phyloP scores from a whole-genome alignment of 1,140 invertebrate species.

The Notospermus geniculatus region DNA sequence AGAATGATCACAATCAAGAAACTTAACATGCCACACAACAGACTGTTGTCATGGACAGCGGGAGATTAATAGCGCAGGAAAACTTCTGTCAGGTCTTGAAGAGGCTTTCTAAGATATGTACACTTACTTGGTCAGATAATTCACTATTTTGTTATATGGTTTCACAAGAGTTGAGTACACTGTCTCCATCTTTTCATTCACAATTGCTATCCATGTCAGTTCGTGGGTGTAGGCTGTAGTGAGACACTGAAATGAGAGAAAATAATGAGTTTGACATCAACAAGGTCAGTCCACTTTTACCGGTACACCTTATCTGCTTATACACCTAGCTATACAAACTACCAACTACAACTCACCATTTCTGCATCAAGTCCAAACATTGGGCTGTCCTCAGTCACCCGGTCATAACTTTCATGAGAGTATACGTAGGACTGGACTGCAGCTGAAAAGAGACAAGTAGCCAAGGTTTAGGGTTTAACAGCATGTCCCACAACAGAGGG shows the following conservation, averaged over 20 bases:
- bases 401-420: background rate
- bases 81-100: background rate
- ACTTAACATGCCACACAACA: background rate
- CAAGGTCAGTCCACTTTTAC: background rate
- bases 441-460: no score
- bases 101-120: background rate
- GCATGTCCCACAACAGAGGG: no score
- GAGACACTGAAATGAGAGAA: background rate
- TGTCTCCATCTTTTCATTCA: background rate
- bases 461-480: no score
- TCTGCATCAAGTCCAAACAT: background rate
- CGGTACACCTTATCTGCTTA: background rate
- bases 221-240: background rate
- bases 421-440: no score
- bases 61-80: background rate
- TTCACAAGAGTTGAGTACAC: background rate
- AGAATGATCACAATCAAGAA: background rate
- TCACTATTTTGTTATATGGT: background rate
- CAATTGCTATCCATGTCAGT: background rate
- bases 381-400: background rate
- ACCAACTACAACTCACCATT: background rate
- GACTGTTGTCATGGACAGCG: background rate
- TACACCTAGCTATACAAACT: background rate
- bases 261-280: background rate
- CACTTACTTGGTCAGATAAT: conserved; percentile 1